Evolutionary conservation across 2,113 vertebrate species (phyloP).

Genomic region (Corythoichthys haematopterus): DNA sequence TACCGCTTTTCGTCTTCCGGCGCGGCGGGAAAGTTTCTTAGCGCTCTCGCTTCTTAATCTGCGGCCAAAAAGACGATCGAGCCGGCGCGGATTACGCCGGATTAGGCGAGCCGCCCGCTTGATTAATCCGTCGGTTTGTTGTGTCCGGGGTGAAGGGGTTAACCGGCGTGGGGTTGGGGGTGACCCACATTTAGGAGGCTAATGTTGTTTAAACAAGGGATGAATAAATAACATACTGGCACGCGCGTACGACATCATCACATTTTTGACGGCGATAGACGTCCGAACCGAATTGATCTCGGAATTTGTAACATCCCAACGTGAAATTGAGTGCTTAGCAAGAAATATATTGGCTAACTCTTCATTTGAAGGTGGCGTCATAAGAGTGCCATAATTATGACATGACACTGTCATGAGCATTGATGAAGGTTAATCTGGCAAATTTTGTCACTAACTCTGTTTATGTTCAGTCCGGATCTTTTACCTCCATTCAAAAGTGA

Average conservation of each 20-base stretch:
- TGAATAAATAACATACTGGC: background rate
- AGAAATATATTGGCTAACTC: too few species aligned
- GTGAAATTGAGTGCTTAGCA: too few species aligned
- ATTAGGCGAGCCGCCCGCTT: slow-evolving; percentile 45
- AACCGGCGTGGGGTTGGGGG: background rate
- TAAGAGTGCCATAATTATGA: too few species aligned
- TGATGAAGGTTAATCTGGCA: too few species aligned
- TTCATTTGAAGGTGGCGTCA: too few species aligned
- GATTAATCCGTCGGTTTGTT: slow-evolving; percentile 53
- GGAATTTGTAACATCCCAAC: too few species aligned
- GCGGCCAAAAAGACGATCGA: slow-evolving; percentile 27
- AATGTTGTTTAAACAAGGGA: slow-evolving; percentile 10
- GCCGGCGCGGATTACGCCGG: slow-evolving; percentile 64
- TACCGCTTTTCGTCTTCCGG: slow-evolving; percentile 22
- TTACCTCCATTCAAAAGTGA: too few species aligned
- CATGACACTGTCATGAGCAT: too few species aligned
- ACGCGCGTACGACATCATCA: background rate
- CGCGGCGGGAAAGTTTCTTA: slow-evolving; percentile 48
- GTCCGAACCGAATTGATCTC: too few species aligned
- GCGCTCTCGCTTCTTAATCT: slow-evolving; percentile 63
- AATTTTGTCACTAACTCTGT: too few species aligned
- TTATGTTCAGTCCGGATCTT: too few species aligned
- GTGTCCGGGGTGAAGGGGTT: slow-evolving; percentile 38
- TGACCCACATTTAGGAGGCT: background rate
- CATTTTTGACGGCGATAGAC: background rate